These are phyloP conservation scores for Micropterix aruncella DNA, from an alignment of 2,888 invertebrate species.

Conservation along the genomic window DNA sequence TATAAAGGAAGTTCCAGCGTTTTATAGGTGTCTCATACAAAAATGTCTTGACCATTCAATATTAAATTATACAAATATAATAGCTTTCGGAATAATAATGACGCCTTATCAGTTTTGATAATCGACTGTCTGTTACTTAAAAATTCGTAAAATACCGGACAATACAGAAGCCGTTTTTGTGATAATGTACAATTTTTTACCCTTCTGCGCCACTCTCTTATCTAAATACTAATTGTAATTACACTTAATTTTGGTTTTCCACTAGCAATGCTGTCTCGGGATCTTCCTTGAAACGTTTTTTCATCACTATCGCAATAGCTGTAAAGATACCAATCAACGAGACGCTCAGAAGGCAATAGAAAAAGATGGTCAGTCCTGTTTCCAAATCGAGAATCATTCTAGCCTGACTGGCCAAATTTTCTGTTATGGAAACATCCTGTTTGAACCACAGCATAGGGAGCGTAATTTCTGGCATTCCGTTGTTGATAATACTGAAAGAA, in stretches of 20 bases:
- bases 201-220: too few species aligned
- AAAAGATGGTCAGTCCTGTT: slow-evolving; percentile 21
- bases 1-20: too few species aligned
- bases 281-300: not conserved
- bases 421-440: slow-evolving; percentile 45
- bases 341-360: not conserved
- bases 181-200: too few species aligned
- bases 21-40: too few species aligned
- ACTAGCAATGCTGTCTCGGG: not conserved
- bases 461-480: slow-evolving; percentile 36
- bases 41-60: too few species aligned
- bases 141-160: too few species aligned
- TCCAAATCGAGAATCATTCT: slow-evolving; percentile 38
- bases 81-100: too few species aligned
- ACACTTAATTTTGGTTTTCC: not conserved
- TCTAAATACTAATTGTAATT: not conserved
- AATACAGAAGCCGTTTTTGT: too few species aligned
- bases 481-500: slow-evolving; percentile 37
- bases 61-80: too few species aligned
- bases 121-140: too few species aligned
- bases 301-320: not conserved
- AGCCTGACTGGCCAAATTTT: slow-evolving; percentile 39
- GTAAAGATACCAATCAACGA: not conserved
- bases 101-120: too few species aligned
- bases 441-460: slow-evolving; percentile 69